Evolutionary conservation across 2,888 invertebrate species (phyloP).

Genomic region (Acheta domesticus): DNA sequence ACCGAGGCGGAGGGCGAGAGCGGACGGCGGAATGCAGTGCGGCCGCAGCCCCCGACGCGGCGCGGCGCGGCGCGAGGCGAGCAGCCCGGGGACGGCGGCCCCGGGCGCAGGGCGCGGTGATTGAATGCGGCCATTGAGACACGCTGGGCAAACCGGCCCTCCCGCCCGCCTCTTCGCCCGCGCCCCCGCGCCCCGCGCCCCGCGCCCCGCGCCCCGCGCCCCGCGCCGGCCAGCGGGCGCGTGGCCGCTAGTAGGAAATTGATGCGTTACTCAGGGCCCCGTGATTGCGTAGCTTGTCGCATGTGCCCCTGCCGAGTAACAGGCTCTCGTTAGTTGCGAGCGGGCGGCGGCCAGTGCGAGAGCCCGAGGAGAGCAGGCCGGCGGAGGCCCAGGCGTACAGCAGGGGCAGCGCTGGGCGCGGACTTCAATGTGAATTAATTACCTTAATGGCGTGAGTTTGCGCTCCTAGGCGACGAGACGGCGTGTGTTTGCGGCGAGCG

Average conservation of each 20-base stretch:
- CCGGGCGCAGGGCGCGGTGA: background rate
- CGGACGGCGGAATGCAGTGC: no score
- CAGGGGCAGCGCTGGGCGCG: background rate
- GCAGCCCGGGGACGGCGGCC: no score
- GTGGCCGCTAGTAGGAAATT: background rate
- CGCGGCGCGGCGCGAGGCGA: no score
- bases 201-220: accelerated
- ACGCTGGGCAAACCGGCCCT: background rate
- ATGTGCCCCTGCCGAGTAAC: background rate
- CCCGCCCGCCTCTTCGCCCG: background rate
- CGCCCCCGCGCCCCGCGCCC: background rate
- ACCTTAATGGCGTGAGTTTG: conserved; percentile 11
- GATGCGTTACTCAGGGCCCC: background rate
- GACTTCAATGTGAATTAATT: conserved; percentile 18
- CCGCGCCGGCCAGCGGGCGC: background rate
- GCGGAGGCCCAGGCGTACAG: background rate
- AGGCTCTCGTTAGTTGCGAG: background rate
- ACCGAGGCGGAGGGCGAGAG: no score
- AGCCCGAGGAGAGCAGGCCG: no score
- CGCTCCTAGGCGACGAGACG: background rate
- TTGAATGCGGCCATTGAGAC: background rate
- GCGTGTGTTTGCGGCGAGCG: conserved; percentile 3
- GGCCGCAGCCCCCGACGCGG: no score
- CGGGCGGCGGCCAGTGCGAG: no score
- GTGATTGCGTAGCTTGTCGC: background rate